Percentiles rank a stretch among this genome's conserved stretches.
These are phyloP conservation scores for Caenorhabditis becei DNA, from an alignment of 2,888 invertebrate genomes.

Conservation along the genomic window DNA sequence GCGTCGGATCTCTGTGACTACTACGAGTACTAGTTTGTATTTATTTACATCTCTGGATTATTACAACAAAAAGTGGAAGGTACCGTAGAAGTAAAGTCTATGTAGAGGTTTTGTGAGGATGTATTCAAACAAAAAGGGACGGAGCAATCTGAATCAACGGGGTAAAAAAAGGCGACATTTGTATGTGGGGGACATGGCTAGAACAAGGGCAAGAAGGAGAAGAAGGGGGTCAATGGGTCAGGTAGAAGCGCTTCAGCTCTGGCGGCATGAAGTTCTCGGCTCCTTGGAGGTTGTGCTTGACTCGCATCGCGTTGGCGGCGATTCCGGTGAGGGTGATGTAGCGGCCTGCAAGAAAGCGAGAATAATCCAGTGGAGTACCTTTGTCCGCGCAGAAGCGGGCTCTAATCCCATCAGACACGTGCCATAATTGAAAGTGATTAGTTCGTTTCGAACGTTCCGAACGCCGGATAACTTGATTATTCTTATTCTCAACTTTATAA, in stretches of 20 bases:
- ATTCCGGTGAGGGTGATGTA: constrained; percentile 58
- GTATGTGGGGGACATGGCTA: too few species aligned
- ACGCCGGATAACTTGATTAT: constrained; percentile 44
- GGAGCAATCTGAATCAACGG: too few species aligned
- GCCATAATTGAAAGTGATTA: constrained; percentile 53
- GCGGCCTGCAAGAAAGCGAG: constrained; percentile 52
- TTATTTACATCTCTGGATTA: constrained; percentile 2
- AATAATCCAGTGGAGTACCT: constrained; percentile 36
- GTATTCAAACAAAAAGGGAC: too few species aligned
- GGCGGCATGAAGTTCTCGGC: constrained; percentile 20
- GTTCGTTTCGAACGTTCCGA: constrained; percentile 32
- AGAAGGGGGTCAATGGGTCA: constrained; percentile 18
- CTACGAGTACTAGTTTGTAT: background rate
- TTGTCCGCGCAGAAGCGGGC: constrained; percentile 17
- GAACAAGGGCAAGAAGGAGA: too few species aligned
- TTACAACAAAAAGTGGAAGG: too few species aligned
- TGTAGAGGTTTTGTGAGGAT: too few species aligned
- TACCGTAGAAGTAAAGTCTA: too few species aligned
- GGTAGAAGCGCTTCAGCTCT: constrained; percentile 29
- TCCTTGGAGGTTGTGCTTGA: constrained; percentile 26
- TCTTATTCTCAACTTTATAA: background rate
- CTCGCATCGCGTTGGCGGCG: constrained; percentile 61
- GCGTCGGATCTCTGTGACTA: background rate
- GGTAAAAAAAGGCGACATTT: too few species aligned
- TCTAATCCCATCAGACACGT: constrained; percentile 45